A percentile compares a stretch with the other conserved stretches of the same genome.
Conservation (phyloP, 2,797 vertebrate genomes). For the Buphagus erythrorhynchus region DNA sequence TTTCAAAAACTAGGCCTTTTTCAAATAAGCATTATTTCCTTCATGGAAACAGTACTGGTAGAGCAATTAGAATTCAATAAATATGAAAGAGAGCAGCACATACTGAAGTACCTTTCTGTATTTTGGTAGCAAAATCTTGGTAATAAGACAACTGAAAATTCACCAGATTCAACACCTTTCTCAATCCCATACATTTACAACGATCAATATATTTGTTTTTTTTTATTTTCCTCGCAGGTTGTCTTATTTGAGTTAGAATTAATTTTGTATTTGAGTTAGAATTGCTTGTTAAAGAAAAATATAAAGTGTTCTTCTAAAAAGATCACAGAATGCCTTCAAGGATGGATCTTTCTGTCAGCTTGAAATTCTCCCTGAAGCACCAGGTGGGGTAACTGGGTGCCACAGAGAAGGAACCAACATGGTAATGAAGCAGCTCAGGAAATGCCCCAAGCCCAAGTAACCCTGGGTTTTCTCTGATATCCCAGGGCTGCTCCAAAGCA, state of each 20-base stretch:
- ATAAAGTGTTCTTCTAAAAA: background rate
- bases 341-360: background rate
- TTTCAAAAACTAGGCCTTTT: background rate
- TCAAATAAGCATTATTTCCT: background rate
- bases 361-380: background rate
- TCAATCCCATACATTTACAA: background rate
- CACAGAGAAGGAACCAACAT: background rate
- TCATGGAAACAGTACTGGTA: background rate
- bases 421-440: background rate
- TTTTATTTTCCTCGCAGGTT: background rate
- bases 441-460: background rate
- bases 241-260: background rate
- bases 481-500: background rate
- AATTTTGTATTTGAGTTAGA: background rate
- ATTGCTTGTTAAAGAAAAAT: background rate
- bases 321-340: background rate
- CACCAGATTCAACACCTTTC: background rate
- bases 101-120: background rate
- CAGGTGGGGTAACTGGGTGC: background rate
- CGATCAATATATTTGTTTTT: background rate
- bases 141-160: background rate
- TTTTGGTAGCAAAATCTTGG: background rate
- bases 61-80: background rate
- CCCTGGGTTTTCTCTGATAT: background rate
- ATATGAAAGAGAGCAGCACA: background rate